Base-by-base conservation (phyloP, 1,140 invertebrate species). In the Teleogryllus occipitalis region DNA sequence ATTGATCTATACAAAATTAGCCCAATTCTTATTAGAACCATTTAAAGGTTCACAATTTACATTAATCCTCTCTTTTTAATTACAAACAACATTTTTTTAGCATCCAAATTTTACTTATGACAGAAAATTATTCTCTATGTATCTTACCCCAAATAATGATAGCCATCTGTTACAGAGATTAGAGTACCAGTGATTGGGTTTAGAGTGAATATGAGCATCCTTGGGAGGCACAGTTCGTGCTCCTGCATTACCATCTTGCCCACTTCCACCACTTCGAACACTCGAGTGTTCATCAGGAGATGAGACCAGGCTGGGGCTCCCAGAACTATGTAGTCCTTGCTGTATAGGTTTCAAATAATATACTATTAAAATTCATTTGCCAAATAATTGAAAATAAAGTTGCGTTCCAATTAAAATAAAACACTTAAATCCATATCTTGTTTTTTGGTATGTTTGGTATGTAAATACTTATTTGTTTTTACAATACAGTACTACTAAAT, bases 171-270 rank as follows among this genome's bases (percentile, higher is more conserved):
- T 98, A 85, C 95, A 97, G 79, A 97, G 91, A 79, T 92, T 90
- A 0, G 95, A 97, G 85, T 98, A 98, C 95, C 96, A 98, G 84
- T 96, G 96, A 82, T 94, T 92, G 81, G 94, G 91, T 88, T 97
- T 97, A 21, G 92, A 93, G 83, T 95, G 93, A 82, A 98, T 96
- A 83, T 92, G 89, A 49, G 88, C 48, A 47, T 77, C 76, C n/a
- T 75, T 22, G 3, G 74, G 12, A 22, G 74, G n/a, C 2, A 27
- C 21, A 75, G 10, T 22, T 73, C 47, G 15, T 22, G 39, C n/a
- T n/a, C 21, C 46, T 21, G 18, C 39, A 48, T n/a, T 22, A 8
- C 22, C 22, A 7, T 7, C n/a, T 22, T 21, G 27, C 0, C 22
- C 22, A 54, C 54, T 74, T 47, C 81, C 76, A 47, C 47, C 78